Evolutionary conservation across 2,888 invertebrate genomes (phyloP).

Genomic region (Lomographa bimaculata): DNA sequence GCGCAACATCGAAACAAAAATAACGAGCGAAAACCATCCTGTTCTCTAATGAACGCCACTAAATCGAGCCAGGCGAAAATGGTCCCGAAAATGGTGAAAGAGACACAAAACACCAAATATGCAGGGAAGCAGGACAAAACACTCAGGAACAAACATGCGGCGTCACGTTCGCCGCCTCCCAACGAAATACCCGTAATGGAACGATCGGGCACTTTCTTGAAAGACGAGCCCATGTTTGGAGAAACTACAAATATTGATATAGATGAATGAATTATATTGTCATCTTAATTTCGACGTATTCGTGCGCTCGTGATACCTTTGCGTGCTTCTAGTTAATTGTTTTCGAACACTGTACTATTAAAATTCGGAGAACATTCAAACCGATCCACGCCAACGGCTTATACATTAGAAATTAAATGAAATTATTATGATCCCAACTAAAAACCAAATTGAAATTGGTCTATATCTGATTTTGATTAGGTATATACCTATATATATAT

Average conservation of each 20-base stretch:
- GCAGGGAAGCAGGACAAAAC: conserved; percentile 20
- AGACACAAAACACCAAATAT: conserved; percentile 29
- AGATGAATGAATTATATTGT: conserved; percentile 44
- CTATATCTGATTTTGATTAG: too few relatives aligned
- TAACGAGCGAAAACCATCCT: conserved; percentile 46
- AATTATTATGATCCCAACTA: too few relatives aligned
- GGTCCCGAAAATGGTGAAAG: conserved; percentile 62
- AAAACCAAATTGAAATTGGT: too few relatives aligned
- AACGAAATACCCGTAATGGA: conserved; percentile 65
- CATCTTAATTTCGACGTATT: too few relatives aligned
- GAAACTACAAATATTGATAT: conserved; percentile 55
- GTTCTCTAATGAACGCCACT: conserved; percentile 81
- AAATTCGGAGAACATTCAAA: too few relatives aligned
- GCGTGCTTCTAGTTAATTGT: too few relatives aligned
- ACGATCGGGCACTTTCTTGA: conserved; percentile 89
- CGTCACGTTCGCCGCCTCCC: conserved; percentile 23
- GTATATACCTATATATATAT: too few relatives aligned
- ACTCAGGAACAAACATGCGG: conserved; percentile 11
- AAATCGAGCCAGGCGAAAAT: conserved; percentile 84
- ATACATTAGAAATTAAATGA: too few relatives aligned
- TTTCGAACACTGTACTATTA: too few relatives aligned
- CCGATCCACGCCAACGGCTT: too few relatives aligned
- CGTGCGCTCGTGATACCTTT: too few relatives aligned
- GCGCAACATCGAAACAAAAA: conserved; percentile 21
- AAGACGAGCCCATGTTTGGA: conserved; percentile 87